These are phyloP conservation scores for Tychaedon coryphoeus DNA, from an alignment of 2,113 vertebrate species.

Conservation along the genomic window DNA sequence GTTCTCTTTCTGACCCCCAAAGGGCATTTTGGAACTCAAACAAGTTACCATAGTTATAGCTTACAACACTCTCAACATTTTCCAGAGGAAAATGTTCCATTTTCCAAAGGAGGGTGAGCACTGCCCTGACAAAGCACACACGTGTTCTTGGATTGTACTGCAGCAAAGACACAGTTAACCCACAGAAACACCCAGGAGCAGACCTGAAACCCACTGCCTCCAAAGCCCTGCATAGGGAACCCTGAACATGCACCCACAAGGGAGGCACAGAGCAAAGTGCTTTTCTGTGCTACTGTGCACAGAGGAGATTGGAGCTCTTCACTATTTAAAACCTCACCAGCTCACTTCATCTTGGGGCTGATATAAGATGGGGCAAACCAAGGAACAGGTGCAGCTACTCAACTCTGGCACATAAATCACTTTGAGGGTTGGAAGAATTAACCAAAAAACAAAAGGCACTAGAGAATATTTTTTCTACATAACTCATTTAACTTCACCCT, in stretches of 20 bases:
- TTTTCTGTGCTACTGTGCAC: fast-evolving
- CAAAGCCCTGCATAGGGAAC: background rate
- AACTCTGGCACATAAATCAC: background rate
- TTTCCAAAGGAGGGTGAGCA: background rate
- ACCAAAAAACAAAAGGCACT: background rate
- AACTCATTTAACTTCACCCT: background rate
- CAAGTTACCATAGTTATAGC: background rate
- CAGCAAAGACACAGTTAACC: background rate
- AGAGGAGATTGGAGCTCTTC: background rate
- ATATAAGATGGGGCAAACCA: background rate
- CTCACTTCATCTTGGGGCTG: background rate
- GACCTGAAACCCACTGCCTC: background rate
- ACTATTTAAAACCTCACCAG: background rate
- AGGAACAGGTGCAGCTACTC: background rate
- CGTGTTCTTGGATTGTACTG: background rate
- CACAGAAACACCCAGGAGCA: background rate
- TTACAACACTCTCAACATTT: background rate
- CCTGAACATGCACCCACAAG: background rate
- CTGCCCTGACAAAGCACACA: background rate
- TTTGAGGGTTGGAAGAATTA: background rate
- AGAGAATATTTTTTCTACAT: background rate
- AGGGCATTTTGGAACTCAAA: background rate
- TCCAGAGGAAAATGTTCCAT: background rate
- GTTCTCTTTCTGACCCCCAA: background rate
- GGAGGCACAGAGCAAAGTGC: background rate